Evolutionary conservation across 1,140 invertebrate genomes (phyloP), one percentile per base, ranked within the genome.

Genomic region (Caenorhabditis briggsae): DNA sequence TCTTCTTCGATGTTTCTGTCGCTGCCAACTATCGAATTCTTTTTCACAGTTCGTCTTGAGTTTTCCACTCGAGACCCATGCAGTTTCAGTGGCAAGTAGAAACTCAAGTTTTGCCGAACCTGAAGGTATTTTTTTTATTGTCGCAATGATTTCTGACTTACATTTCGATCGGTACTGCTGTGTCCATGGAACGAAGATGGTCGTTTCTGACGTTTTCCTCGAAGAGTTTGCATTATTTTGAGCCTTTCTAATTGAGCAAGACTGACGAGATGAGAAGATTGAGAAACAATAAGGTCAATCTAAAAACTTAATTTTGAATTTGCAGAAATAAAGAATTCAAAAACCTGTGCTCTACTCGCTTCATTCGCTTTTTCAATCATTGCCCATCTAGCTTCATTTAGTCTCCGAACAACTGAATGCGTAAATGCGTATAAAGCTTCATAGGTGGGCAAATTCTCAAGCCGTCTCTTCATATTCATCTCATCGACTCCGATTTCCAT

Each of bases 1-100:
- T 83, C 82, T 83, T 83, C 82, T 83, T 83, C 86, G 16, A 87
- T 83, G 43, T 82, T 87, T 48, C 82, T 41, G 46, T 87, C 78
- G 43, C 23, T 84, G 61, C 61, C 86, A 5, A 83, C 50, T 3
- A 84, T 50, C 18, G 78, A 12, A 53, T 82, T 65, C 86, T 82
- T 87, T 59, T 83, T 87, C 41, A 65, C 16, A 5, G 53, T 59
- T 5, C 82, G 12, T 46, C 58, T 58, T 5, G 53, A 58, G 33
- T 87, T 82, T 87, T 87, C 86, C 1, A 87, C 50, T n/a, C 82
- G 33, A 18, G 86, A 87, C 14, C 61, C 86, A 65, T 87, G 86
- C 11, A 87, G 82, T 48, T 87, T 87, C 61, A 87, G 46, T 25
- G 86, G 86, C 3, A 87, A 25, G 18, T 74, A 59, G 16, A 87